phyloP scores from a whole-genome alignment of 2,113 vertebrate genomes.

The Nannospalax galili region DNA sequence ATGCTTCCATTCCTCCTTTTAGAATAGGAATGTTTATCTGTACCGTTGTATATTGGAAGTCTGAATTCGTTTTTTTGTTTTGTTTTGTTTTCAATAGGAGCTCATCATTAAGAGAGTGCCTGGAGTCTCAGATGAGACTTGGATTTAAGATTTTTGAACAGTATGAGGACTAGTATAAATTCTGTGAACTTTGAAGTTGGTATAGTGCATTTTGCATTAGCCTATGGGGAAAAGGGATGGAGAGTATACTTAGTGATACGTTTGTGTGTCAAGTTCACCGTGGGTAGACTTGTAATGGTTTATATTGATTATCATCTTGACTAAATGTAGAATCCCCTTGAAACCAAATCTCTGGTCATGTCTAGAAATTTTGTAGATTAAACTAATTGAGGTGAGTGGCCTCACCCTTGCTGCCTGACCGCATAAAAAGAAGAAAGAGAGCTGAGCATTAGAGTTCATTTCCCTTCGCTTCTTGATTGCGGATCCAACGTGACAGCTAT shows the following conservation, averaged over 20 bases:
- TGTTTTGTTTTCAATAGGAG: neutral
- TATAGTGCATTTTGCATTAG: neutral
- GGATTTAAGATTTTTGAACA: neutral
- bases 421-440: no score
- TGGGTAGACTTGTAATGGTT: neutral
- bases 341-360: neutral
- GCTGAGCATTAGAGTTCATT: neutral
- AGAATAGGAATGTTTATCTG: neutral
- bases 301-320: neutral
- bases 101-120: neutral
- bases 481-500: neutral
- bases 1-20: neutral
- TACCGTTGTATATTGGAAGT: neutral
- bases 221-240: neutral
- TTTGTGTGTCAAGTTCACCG: neutral
- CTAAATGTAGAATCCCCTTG: neutral
- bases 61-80: no score
- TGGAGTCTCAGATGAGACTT: neutral
- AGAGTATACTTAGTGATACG: no score
- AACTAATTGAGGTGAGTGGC: no score
- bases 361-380: neutral
- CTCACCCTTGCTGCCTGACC: neutral
- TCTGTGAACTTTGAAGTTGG: neutral
- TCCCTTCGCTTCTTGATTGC: neutral
- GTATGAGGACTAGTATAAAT: neutral